Percentiles rank a stretch among this genome's conserved stretches.
Conservation (phyloP, 1,140 invertebrate genomes). For the Drosophila biarmipes region DNA sequence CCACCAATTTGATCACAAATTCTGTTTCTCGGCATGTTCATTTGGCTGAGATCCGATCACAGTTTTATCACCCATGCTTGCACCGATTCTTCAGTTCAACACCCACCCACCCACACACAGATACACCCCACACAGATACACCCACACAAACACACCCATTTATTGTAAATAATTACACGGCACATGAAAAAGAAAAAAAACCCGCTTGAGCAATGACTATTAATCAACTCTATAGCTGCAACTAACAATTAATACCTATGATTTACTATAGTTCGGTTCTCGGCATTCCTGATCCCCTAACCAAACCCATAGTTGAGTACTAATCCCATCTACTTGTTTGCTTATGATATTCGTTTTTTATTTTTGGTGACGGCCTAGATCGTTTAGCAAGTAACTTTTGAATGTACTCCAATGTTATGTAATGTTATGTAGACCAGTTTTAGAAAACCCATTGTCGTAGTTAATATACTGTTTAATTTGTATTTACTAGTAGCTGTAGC, state of each 20-base stretch:
- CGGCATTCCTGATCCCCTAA: conserved; percentile 29
- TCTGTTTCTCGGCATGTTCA: conserved; percentile 14
- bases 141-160: conserved; percentile 18
- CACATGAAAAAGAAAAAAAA: conserved; percentile 49
- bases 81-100: conserved; percentile 33
- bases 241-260: conserved; percentile 30
- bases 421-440: conserved; percentile 28
- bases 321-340: conserved; percentile 43
- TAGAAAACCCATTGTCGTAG: conserved; percentile 18
- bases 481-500: conserved; percentile 52
- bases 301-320: conserved; percentile 28
- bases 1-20: conserved; percentile 9
- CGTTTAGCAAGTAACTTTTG: conserved; percentile 19
- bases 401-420: conserved; percentile 3
- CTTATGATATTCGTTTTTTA: conserved; percentile 37
- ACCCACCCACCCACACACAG: conserved; percentile 35
- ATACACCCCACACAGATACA: conserved; percentile 17
- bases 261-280: conserved; percentile 24
- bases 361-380: conserved; percentile 35
- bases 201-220: conserved; percentile 66
- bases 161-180: conserved; percentile 59
- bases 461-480: conserved; percentile 21
- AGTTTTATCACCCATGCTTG: conserved; percentile 60
- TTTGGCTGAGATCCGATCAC: conserved; percentile 26
- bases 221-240: conserved; percentile 53